Conservation (phyloP, 1,140 invertebrate species). For the Elysia chlorotica region DNA sequence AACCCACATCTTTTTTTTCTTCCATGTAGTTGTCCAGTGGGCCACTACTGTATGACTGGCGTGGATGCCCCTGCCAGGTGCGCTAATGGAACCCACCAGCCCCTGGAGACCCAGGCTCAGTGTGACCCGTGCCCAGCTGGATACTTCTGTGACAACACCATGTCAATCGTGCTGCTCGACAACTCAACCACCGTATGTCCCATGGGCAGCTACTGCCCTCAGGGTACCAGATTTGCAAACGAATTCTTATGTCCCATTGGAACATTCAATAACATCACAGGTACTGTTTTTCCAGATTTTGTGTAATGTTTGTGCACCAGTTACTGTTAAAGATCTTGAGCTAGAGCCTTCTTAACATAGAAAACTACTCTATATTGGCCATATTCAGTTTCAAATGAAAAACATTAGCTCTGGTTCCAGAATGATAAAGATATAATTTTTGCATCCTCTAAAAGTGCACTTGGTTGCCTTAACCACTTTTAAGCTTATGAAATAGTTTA, state of each 20-base stretch:
- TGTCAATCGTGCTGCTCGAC: conserved; percentile 46
- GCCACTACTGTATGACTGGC: conserved; percentile 50
- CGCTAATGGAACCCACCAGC: conserved; percentile 55
- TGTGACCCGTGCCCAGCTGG: conserved; percentile 53
- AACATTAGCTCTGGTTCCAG: too few species aligned
- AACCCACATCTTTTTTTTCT: conserved; percentile 3
- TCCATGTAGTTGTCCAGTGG: conserved; percentile 47
- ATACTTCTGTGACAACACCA: conserved; percentile 57
- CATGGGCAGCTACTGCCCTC: conserved; percentile 52
- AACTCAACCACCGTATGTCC: conserved; percentile 54
- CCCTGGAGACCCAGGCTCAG: conserved; percentile 38
- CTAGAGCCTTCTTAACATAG: too few species aligned
- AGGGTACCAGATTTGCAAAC: conserved; percentile 44
- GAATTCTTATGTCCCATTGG: conserved; percentile 56
- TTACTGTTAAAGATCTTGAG: too few species aligned
- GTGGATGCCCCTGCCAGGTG: conserved; percentile 41
- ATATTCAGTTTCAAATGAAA: too few species aligned
- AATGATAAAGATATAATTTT: too few species aligned
- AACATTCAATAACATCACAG: conserved; percentile 55
- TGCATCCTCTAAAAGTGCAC: too few species aligned
- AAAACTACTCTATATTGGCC: too few species aligned
- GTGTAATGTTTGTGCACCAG: too few species aligned
- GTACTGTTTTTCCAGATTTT: too few species aligned
- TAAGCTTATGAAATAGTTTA: too few species aligned
- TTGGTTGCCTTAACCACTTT: too few species aligned